phyloP scores from a whole-genome alignment of 2,797 vertebrate species.

The Schizopygopsis pylzovi region DNA sequence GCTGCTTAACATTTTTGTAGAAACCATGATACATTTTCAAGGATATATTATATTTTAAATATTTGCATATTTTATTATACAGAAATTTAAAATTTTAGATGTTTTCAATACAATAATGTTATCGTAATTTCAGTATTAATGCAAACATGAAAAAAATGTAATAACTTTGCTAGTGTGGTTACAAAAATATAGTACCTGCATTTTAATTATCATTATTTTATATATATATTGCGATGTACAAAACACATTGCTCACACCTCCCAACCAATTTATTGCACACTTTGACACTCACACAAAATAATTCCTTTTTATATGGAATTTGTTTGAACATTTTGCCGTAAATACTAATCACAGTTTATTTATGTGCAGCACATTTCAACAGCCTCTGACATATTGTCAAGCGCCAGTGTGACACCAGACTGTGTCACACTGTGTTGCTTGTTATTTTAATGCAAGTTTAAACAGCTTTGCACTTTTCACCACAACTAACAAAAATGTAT shows the following conservation, averaged over 20 bases:
- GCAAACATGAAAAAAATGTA: background rate
- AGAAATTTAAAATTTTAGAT: background rate
- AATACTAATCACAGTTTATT: background rate
- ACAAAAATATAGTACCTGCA: too few relatives aligned
- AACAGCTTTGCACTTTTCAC: constrained; percentile 17
- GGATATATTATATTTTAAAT: background rate
- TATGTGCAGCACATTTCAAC: background rate
- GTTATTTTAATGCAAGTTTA: constrained; percentile 25
- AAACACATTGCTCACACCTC: background rate
- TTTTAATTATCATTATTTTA: background rate
- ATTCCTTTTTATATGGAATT: background rate
- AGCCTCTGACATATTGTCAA: constrained; percentile 17
- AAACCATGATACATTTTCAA: background rate
- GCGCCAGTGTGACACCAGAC: background rate
- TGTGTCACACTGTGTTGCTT: background rate
- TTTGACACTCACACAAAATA: background rate
- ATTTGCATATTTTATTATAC: background rate
- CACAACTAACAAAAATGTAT: background rate
- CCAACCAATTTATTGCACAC: too few relatives aligned
- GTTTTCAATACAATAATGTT: background rate
- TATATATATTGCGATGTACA: background rate
- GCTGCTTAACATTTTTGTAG: background rate
- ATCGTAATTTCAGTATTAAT: background rate
- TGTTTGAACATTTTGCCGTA: background rate
- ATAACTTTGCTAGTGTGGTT: background rate